Evolutionary conservation across 2,888 invertebrate genomes (phyloP).

Genomic region (Lithophane semibrunnea): DNA sequence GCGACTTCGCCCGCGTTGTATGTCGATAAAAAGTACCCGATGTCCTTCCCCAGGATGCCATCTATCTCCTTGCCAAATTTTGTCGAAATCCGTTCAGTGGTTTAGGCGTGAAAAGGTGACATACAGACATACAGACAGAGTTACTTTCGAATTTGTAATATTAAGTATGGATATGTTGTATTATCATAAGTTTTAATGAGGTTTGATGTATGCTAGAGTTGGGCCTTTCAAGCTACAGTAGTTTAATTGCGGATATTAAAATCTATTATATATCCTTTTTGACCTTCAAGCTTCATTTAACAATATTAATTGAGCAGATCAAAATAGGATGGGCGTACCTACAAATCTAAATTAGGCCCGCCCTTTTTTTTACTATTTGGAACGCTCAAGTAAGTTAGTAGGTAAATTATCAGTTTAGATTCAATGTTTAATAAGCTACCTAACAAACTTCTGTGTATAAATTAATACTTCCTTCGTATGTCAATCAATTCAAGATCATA

Average conservation of each 20-base stretch:
- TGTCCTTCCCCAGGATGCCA: too few species aligned
- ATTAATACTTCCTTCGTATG: conserved; percentile 2
- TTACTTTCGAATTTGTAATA: too few species aligned
- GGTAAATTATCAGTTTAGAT: conserved; percentile 22
- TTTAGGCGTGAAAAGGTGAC: too few species aligned
- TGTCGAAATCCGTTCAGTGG: too few species aligned
- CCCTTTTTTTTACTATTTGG: background rate
- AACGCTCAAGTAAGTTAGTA: background rate
- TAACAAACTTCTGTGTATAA: conserved; percentile 29
- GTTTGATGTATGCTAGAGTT: background rate
- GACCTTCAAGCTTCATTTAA: background rate
- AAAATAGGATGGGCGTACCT: background rate
- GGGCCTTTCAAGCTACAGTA: background rate
- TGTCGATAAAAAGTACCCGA: too few species aligned
- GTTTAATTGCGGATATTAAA: background rate
- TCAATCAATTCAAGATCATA: conserved; percentile 25
- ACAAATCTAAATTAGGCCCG: background rate
- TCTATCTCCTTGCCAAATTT: too few species aligned
- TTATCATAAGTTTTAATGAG: conserved; percentile 10
- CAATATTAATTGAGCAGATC: background rate
- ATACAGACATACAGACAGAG: too few species aligned
- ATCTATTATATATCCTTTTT: background rate
- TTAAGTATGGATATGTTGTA: background rate
- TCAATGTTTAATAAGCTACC: conserved; percentile 23
- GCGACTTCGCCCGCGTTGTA: too few species aligned